A percentile compares a stretch with the other conserved stretches of the same genome.
phyloP scores from a whole-genome alignment of 23 tunicate genomes.

The Diplosoma virens region DNA sequence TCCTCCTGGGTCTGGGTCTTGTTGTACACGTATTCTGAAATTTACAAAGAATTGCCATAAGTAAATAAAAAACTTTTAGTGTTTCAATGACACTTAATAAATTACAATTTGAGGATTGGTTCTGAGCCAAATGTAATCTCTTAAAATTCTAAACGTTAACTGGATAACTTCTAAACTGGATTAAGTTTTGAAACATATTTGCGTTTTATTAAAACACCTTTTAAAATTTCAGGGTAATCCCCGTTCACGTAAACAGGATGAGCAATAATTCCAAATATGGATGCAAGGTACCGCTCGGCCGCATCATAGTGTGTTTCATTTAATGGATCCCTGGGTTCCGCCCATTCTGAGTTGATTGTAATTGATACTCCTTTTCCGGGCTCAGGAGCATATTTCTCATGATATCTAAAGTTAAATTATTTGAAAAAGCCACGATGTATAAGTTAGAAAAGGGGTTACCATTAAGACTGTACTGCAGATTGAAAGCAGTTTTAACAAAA shows the following conservation, averaged over 20 bases:
- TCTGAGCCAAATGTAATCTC: no score
- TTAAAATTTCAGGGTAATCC: constrained; percentile 85
- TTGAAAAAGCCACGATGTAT: neutral
- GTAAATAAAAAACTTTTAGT: neutral
- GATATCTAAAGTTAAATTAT: constrained; percentile 46
- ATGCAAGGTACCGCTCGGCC: constrained; percentile 70
- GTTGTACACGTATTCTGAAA: constrained; percentile 62
- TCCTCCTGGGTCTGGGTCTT: constrained; percentile 56
- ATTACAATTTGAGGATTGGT: no score
- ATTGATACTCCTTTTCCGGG: constrained; percentile 63
- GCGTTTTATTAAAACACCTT: constrained; percentile 40
- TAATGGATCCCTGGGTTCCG: constrained; percentile 76
- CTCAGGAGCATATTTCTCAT: constrained; percentile 43
- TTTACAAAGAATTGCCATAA: no score
- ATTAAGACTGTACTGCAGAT: no score
- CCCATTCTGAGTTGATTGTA: constrained; percentile 79
- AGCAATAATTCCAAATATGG: constrained; percentile 74
- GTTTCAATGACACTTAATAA: neutral
- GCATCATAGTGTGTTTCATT: constrained; percentile 70
- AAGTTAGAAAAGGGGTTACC: neutral
- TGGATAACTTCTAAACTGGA: no score
- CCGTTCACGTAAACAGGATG: constrained; percentile 93
- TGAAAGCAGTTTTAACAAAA: no score
- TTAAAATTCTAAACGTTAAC: no score
- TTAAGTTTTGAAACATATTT: no score